Evolutionary conservation across 2,113 vertebrate genomes (phyloP).

Genomic region (Agapornis roseicollis): DNA sequence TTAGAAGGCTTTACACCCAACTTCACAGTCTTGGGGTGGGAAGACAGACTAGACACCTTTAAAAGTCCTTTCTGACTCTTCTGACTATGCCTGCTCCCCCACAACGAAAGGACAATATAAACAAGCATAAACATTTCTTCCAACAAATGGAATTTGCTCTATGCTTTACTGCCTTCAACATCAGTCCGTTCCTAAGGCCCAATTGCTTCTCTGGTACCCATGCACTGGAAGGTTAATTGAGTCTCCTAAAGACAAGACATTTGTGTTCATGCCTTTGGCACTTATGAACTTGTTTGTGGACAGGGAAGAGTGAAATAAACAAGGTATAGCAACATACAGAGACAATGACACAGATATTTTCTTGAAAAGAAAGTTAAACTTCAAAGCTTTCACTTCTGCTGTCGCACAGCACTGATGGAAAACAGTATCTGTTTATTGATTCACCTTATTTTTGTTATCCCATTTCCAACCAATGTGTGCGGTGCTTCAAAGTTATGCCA

Average conservation of each 20-base stretch:
- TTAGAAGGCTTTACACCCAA: not conserved
- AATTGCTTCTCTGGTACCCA: not conserved
- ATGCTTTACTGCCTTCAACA: not conserved
- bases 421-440: constrained; percentile 44
- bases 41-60: not conserved
- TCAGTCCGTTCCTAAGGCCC: not conserved
- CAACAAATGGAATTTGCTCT: not conserved
- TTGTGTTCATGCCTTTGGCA: not conserved
- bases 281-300: not conserved
- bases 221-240: not conserved
- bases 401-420: not conserved
- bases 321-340: not conserved
- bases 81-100: not conserved
- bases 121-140: not conserved
- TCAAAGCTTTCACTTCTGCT: constrained; percentile 36
- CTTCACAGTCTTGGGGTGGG: not conserved
- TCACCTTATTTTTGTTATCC: constrained; percentile 12
- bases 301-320: not conserved
- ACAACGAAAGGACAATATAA: not conserved
- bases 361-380: constrained; percentile 10
- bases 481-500: constrained; percentile 9
- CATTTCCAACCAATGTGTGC: not conserved
- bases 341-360: not conserved
- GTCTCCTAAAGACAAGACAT: not conserved
- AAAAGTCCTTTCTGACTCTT: not conserved